A percentile compares a stretch with the other conserved stretches of the same genome.
Evolutionary conservation across 1,140 invertebrate genomes (phyloP).

Genomic region (Drosophila kohkoa): DNA sequence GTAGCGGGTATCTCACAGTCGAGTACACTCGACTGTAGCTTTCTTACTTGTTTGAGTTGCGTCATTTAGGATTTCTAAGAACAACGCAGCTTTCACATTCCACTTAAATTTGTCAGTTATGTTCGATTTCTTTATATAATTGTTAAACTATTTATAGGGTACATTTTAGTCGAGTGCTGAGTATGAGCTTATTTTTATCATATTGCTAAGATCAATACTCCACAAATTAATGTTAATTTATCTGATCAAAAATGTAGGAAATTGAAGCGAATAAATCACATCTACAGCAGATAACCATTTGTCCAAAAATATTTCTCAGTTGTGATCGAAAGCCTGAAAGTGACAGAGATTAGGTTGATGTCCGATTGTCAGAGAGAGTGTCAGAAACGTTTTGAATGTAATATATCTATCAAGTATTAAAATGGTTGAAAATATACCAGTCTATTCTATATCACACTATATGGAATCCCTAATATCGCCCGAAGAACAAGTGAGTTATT

Average conservation of each 20-base stretch:
- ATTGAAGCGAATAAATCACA: constrained; percentile 27
- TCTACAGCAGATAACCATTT: constrained; percentile 29
- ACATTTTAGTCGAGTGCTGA: constrained; percentile 1
- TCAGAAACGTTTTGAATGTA: constrained; percentile 13
- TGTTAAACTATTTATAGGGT: constrained; percentile 6
- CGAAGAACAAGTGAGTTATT: constrained; percentile 54
- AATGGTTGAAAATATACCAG: constrained; percentile 63
- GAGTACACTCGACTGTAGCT: too few relatives aligned
- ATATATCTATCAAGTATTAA: constrained; percentile 16
- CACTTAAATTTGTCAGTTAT: background rate
- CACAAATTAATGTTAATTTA: constrained; percentile 64
- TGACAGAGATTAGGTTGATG: constrained; percentile 51
- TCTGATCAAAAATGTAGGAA: constrained; percentile 38
- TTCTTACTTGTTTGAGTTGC: too few relatives aligned
- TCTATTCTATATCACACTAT: constrained; percentile 78
- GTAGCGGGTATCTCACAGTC: too few relatives aligned
- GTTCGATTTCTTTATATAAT: background rate
- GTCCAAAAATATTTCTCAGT: constrained; percentile 28
- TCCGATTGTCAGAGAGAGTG: constrained; percentile 26
- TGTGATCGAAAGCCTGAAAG: constrained; percentile 30
- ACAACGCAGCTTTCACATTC: background rate
- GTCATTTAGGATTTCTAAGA: background rate
- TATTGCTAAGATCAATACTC: constrained; percentile 20
- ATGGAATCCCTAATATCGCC: constrained; percentile 52
- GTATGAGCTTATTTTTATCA: constrained; percentile 2